A percentile compares a stretch with the other conserved stretches of the same genome.
These are phyloP conservation scores for Campoplex nolae DNA, from an alignment of 2,888 invertebrate genomes.

Conservation along the genomic window DNA sequence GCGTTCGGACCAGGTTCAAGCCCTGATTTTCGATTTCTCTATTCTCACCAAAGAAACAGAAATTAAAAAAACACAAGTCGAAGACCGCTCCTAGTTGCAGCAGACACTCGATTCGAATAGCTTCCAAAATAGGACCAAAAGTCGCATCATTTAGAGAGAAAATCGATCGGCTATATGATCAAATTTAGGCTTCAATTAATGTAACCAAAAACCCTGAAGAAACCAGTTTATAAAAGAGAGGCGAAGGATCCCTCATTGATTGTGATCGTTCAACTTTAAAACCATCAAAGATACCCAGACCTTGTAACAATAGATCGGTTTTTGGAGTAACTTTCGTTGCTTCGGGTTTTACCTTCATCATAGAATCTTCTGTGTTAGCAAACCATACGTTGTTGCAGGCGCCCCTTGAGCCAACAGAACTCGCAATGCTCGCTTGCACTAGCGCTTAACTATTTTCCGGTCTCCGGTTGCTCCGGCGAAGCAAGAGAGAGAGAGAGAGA, in stretches of 20 bases:
- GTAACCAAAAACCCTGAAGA: not conserved
- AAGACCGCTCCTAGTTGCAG: not conserved
- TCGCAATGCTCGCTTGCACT: constrained; percentile 46
- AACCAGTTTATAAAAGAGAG: not conserved
- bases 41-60: not conserved
- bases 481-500: constrained; percentile 34
- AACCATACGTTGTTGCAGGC: not conserved
- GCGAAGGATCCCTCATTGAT: not conserved
- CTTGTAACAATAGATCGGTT: not conserved
- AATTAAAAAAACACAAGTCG: not conserved
- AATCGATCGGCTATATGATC: not conserved
- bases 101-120: not conserved
- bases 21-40: not conserved
- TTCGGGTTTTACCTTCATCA: constrained; percentile 22
- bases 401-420: constrained; percentile 22
- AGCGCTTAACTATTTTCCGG: constrained; percentile 63
- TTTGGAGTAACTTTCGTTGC: not conserved
- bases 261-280: not conserved
- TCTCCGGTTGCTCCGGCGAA: constrained; percentile 50
- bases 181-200: not conserved
- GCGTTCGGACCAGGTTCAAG: not conserved
- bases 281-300: not conserved
- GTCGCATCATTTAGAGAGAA: not conserved
- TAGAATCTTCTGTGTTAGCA: constrained; percentile 10
- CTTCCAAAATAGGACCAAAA: not conserved